Evolutionary conservation across 2,888 invertebrate genomes (phyloP), one percentile per base, ranked within the genome.

Genomic region (Lycaena phlaeas): DNA sequence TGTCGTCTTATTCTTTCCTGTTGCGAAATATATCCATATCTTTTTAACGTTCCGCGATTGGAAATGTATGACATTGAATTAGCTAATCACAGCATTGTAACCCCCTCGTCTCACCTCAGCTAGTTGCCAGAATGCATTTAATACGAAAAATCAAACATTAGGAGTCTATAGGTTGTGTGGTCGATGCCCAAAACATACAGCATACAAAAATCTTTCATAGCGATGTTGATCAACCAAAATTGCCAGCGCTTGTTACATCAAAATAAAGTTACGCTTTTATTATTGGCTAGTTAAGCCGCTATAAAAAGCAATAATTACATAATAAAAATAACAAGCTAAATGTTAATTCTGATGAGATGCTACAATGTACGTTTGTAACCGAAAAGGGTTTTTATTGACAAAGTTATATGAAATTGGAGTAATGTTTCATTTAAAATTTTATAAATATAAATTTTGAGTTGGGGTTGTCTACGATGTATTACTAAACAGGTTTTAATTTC

Each of bases 371-470:
- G 27, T 39, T 36, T 29, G 47, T 36, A 31, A 30, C 40, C 41
- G 42, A 15, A 46, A 39, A 39, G 34, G n/a, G 42, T 36, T 40
- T 47, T 49, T 44, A 41, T 38, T 40, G 39, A 45, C 44, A 27
- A 38, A 44, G 43, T 42, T 49, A 45, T 47, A 49, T 42, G 40
- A 37, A n/a, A n/a, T n/a, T n/a, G n/a, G n/a, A n/a, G n/a, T n/a
- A n/a, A n/a, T n/a, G n/a, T n/a, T n/a, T 34, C 34, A 18, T 34
- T 34, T 22, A 22, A 34, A 34, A 18, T 34, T 34, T 12, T 22
- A 34, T 11, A n/a, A n/a, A n/a, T n/a, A n/a, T n/a, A n/a, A n/a
- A n/a, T n/a, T n/a, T n/a, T n/a, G n/a, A n/a, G n/a, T n/a, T n/a
- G n/a, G n/a, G n/a, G n/a, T n/a, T n/a, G n/a, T n/a, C n/a, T n/a